These are phyloP conservation scores for Heliothis subflexa DNA, from an alignment of 1,140 invertebrate species.

Conservation along the genomic window DNA sequence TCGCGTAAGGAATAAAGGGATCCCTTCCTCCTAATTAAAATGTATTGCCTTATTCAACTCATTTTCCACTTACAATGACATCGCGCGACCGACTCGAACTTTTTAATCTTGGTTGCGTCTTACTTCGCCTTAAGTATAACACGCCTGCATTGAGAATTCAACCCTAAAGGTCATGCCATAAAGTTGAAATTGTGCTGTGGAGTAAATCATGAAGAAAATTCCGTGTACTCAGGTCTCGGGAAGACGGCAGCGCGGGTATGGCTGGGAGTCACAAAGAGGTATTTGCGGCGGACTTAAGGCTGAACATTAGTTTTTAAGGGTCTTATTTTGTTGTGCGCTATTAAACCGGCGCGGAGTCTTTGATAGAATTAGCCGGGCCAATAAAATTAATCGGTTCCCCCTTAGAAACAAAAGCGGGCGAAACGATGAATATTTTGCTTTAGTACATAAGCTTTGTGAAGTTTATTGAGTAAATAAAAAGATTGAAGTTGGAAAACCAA, in stretches of 20 bases:
- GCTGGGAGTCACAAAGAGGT: slow-evolving; percentile 83
- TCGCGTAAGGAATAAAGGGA: slow-evolving; percentile 83
- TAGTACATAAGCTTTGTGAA: slow-evolving; percentile 46
- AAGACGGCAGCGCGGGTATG: slow-evolving; percentile 65
- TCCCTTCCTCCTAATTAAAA: slow-evolving; percentile 85
- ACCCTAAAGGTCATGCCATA: slow-evolving; percentile 17
- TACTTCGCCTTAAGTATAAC: slow-evolving; percentile 70
- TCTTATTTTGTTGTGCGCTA: slow-evolving; percentile 83
- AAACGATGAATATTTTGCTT: slow-evolving; percentile 47
- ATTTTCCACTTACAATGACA: slow-evolving; percentile 86
- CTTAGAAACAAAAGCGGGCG: slow-evolving; percentile 44
- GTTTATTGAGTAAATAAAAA: slow-evolving; percentile 46
- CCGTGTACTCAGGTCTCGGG: slow-evolving; percentile 71
- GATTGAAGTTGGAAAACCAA: slow-evolving; percentile 44
- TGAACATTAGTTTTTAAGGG: slow-evolving; percentile 85
- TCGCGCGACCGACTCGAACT: slow-evolving; percentile 81
- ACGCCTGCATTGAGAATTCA: slow-evolving; percentile 38
- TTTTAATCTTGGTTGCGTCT: slow-evolving; percentile 81
- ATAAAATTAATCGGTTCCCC: slow-evolving; percentile 81
- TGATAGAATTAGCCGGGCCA: slow-evolving; percentile 82
- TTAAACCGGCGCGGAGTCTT: slow-evolving; percentile 74
- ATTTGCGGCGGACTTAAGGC: slow-evolving; percentile 83
- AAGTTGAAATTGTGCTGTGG: slow-evolving; percentile 51
- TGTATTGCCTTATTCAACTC: slow-evolving; percentile 86
- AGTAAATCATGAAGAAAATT: slow-evolving; percentile 62